Conservation (phyloP, 2,113 vertebrate species). For the Anhinga anhinga region DNA sequence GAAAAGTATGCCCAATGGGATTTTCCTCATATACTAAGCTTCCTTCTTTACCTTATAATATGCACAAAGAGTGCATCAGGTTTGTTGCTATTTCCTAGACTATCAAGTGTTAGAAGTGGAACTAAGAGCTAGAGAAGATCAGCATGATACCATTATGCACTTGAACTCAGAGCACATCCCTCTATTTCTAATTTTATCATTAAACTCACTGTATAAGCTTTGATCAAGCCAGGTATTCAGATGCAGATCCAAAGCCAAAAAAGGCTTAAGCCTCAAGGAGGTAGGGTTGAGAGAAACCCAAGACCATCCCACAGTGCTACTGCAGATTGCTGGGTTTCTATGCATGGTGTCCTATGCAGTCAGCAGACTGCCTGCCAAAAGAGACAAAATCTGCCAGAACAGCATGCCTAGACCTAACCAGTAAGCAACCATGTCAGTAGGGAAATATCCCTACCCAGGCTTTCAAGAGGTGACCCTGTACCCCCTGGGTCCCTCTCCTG, state of each 20-base stretch:
- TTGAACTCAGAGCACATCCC: not conserved
- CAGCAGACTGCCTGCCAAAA: not conserved
- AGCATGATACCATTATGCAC: fast-evolving
- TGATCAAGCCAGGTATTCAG: not conserved
- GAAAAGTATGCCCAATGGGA: not conserved
- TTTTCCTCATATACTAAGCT: not conserved
- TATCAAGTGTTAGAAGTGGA: not conserved
- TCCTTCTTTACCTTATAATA: not conserved
- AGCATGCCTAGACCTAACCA: not conserved
- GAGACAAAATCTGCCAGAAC: not conserved
- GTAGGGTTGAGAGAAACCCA: not conserved
- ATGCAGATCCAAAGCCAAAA: not conserved
- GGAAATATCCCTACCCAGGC: not conserved
- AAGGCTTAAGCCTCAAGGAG: not conserved
- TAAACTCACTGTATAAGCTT: not conserved
- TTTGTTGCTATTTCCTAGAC: not conserved
- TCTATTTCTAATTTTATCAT: not conserved
- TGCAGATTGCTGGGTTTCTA: not conserved
- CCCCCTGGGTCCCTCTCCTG: not conserved
- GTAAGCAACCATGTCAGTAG: not conserved
- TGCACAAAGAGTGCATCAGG: not conserved
- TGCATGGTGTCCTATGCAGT: fast-evolving
- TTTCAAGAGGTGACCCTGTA: not conserved
- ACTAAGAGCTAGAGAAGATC: not conserved
- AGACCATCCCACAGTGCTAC: not conserved